Evolutionary conservation across 1,140 invertebrate species (phyloP).

Genomic region (Drosophila insularis): DNA sequence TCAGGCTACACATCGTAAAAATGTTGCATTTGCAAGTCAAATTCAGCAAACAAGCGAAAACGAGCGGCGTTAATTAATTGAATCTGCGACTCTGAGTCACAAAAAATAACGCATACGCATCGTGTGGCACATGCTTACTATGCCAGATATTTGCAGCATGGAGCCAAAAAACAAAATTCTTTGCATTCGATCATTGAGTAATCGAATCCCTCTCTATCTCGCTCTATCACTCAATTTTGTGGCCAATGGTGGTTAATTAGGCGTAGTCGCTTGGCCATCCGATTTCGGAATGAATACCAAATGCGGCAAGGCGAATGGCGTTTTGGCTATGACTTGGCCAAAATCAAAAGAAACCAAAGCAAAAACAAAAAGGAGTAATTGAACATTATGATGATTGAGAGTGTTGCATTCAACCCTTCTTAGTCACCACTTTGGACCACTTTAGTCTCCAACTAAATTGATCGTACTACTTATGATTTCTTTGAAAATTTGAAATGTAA

Average conservation of each 20-base stretch:
- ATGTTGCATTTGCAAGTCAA: conserved; percentile 63
- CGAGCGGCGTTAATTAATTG: conserved; percentile 59
- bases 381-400: not conserved
- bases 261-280: conserved; percentile 37
- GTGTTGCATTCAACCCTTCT: not conserved
- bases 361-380: conserved; percentile 7
- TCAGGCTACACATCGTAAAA: conserved; percentile 54
- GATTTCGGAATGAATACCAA: conserved; percentile 61
- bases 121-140: conserved; percentile 50
- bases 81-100: not conserved
- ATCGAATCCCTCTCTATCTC: not conserved
- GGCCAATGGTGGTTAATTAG: conserved; percentile 63
- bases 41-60: conserved; percentile 16
- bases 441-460: conserved; percentile 4
- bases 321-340: conserved; percentile 15
- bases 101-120: conserved; percentile 63
- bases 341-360: not conserved
- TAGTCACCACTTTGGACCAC: conserved; percentile 35
- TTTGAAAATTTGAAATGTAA: conserved; percentile 45
- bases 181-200: conserved; percentile 57
- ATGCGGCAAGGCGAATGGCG: conserved; percentile 32
- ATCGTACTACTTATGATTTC: conserved; percentile 17
- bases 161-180: conserved; percentile 28
- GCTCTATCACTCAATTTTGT: conserved; percentile 19
- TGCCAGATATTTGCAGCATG: conserved; percentile 18